Conservation (phyloP, 1,140 invertebrate genomes). For the Brachionus angularis region DNA sequence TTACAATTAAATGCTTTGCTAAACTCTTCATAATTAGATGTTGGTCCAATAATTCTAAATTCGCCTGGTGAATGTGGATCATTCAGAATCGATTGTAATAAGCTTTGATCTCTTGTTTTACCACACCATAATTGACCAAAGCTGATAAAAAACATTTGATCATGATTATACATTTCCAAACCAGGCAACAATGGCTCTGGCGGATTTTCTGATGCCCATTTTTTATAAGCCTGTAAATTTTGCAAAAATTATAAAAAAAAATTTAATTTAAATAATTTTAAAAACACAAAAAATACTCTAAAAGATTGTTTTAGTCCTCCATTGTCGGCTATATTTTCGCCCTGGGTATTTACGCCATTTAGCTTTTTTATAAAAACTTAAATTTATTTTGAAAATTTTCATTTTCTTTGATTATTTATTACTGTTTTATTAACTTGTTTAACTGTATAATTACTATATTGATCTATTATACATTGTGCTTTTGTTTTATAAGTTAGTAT, state of each 20-base stretch:
- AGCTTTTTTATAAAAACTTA: too few species aligned
- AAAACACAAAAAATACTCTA: conserved; percentile 47
- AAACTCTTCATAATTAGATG: conserved; percentile 54
- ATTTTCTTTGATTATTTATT: neutral
- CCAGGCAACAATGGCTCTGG: conserved; percentile 63
- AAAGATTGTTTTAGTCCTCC: conserved; percentile 59
- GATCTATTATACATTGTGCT: conserved; percentile 17
- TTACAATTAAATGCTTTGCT: conserved; percentile 56
- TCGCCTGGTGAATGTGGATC: conserved; percentile 60
- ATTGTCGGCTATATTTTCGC: conserved; percentile 62
- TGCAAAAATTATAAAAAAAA: neutral
- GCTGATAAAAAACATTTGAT: conserved; percentile 69
- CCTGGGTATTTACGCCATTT: conserved; percentile 59
- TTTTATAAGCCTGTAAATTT: conserved; percentile 58
- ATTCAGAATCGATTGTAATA: conserved; percentile 58
- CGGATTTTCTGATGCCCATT: conserved; percentile 62
- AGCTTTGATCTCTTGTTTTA: conserved; percentile 58
- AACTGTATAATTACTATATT: conserved; percentile 17
- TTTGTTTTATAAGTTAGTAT: conserved; percentile 3
- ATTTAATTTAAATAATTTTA: conserved; percentile 47
- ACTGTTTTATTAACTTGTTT: conserved; percentile 36
- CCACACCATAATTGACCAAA: conserved; percentile 61
- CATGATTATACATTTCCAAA: conserved; percentile 61
- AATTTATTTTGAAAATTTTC: too few species aligned
- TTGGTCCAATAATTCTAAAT: conserved; percentile 56